A percentile compares a stretch with the other conserved stretches of the same genome.
Conservation (phyloP, 2,888 invertebrate genomes). For the Melitaea athalia region DNA sequence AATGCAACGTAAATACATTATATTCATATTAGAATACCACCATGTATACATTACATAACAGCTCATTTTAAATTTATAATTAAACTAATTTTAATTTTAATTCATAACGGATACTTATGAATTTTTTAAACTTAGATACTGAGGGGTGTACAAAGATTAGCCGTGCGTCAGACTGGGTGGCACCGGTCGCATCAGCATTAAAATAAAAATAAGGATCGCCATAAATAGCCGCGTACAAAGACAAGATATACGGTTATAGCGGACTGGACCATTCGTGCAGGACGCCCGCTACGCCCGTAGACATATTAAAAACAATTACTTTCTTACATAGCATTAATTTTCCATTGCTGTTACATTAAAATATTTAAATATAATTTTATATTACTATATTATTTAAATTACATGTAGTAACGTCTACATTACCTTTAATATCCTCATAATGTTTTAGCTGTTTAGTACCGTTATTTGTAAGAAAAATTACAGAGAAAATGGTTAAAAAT, state of each 20-base stretch:
- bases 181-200: conserved; percentile 80
- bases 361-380: conserved; percentile 6
- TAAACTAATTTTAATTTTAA: not conserved
- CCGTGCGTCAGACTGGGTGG: conserved; percentile 70
- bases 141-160: conserved; percentile 61
- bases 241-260: conserved; percentile 81
- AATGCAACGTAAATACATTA: too few relatives aligned
- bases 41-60: too few relatives aligned
- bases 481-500: not conserved
- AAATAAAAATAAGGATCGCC: conserved; percentile 80
- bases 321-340: conserved; percentile 36
- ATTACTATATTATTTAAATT: not conserved
- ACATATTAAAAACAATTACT: conserved; percentile 47
- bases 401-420: not conserved
- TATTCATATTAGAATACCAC: too few relatives aligned
- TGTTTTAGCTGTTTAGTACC: too few relatives aligned
- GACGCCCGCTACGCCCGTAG: conserved; percentile 35
- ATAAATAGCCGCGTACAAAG: conserved; percentile 77
- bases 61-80: too few relatives aligned
- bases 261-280: conserved; percentile 57
- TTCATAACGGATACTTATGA: conserved; percentile 4
- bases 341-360: conserved; percentile 7
- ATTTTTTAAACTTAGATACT: conserved; percentile 1
- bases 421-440: not conserved
- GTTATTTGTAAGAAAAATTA: not conserved